phyloP scores from a whole-genome alignment of 2,888 invertebrate genomes.

The Idaea aversata region DNA sequence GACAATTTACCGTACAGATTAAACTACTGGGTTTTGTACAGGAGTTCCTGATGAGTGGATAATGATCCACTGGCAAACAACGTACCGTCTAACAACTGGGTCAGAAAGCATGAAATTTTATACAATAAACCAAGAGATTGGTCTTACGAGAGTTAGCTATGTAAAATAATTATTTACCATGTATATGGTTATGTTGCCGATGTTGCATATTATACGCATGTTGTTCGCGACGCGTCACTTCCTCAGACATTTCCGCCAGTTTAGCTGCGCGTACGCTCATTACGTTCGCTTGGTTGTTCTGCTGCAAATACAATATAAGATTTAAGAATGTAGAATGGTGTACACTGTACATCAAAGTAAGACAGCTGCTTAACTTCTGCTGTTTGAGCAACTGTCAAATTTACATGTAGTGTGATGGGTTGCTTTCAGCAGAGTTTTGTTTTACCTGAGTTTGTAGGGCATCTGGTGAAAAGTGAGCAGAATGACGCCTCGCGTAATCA shows the following conservation, averaged over 20 bases:
- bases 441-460: constrained; percentile 12
- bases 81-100: background rate
- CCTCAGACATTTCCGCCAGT: constrained; percentile 90
- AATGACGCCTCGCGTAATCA: background rate
- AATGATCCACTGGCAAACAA: background rate
- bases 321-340: too few relatives aligned
- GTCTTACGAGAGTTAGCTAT: background rate
- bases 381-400: too few relatives aligned
- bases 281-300: constrained; percentile 44
- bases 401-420: constrained; percentile 5
- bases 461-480: background rate
- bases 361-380: background rate
- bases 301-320: constrained; percentile 1
- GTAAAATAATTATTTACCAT: background rate
- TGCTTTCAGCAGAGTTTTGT: too few relatives aligned
- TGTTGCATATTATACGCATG: constrained; percentile 53
- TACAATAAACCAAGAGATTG: background rate
- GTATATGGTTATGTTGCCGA: constrained; percentile 16
- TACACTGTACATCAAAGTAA: too few relatives aligned
- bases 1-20: too few relatives aligned
- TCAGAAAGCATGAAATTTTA: background rate
- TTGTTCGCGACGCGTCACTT: constrained; percentile 83
- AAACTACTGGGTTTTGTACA: background rate
- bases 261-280: constrained; percentile 80
- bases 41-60: background rate